Evolutionary conservation across 1,140 invertebrate species (phyloP), one percentile per base, ranked within the genome.

Genomic region (Trissolcus basalis): DNA sequence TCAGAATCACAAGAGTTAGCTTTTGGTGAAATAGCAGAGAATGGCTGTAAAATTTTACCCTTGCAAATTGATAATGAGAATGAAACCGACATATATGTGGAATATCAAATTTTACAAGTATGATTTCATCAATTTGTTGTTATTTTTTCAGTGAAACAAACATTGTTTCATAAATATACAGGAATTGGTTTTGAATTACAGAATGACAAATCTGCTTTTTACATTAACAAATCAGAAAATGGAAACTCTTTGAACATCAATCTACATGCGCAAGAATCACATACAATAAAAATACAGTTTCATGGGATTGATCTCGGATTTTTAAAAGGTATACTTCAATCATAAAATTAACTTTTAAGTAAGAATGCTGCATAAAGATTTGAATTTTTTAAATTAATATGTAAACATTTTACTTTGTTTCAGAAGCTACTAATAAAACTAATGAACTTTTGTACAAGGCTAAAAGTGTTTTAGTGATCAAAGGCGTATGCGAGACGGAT

Each of bases 241-340:
- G 35, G 15, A 33, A 61, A 13, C 16, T 13, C 0, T 50, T 39
- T 43, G 0, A 48, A 55, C 3, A 15, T 39, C 13, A 3, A 4
- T 0, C 15, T 64, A 4, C 19, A 27, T 6, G 19, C 61, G 5
- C 54, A 41, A 32, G 33, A 39, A 1, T 10, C 43, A 41, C 0
- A 9, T 3, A 39, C 50, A 5, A 41, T 49, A 36, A 14, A 64
- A 11, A 41, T 64, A 0, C 8, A 54, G 4, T 64, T 48, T 48
- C n/a, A 7, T 11, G 60, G 50, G 9, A 48, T 54, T 7, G 27
- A 48, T 32, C 14, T 64, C 0, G 33, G 14, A 12, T 54, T 48
- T 32, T 16, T 64, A 12, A 55, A 39, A 64, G 60, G 60, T 64
- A 47, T 12, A 15, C n/a, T n/a, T n/a, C n/a, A n/a, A n/a, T n/a